Evolutionary conservation across 2,797 vertebrate species (phyloP), one percentile per base, ranked within the genome.

Genomic region (Brachyalestes nurse): DNA sequence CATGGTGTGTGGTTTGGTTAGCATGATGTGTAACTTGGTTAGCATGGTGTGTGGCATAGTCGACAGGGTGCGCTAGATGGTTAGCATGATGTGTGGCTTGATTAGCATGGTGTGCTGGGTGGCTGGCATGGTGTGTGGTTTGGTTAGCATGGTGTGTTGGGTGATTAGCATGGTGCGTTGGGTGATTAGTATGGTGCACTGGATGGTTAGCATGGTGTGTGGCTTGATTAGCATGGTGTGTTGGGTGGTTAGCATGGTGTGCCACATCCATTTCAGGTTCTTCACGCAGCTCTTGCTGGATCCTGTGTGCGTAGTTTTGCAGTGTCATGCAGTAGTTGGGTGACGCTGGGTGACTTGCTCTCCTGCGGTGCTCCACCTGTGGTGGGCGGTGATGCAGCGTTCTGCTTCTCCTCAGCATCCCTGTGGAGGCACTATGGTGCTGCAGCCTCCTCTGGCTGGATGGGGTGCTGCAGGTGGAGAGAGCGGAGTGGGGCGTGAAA

Each of bases 331-430:
- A 90, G 80, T 94, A 94, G 62, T 93, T 92, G 2, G 93, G 92
- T 0, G 93, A 94, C 0, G 93, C 89, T 0, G 94, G 94, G 84
- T 95, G 94, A 73, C 94, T 95, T 2, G 94, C 94, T 5, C 94
- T 86, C 8, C 94, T 91, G 55, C 93, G 92, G 70, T 94, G 93
- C 78, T 94, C 92, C 67, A 91, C 89, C 0, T 87, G 86, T 0
- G 90, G 88, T 0, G 93, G 89, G 0, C 92, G 92, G 58, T 94
- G 92, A 85, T 95, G 94, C 71, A 95, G 84, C 0, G 93, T 95
- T 42, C 92, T 88, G 86, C 94, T 95, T 82, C 94, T 93, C 83
- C 93, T 90, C 69, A 95, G 87, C 88, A 93, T 85, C 0, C 93
- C 93, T 8, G 87, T 86, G 5, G 92, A 91, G 55, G 91, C 88